Percentiles rank a stretch among this genome's conserved stretches.
These are phyloP conservation scores for Varroa destructor DNA, from an alignment of 1,140 invertebrate genomes.

Conservation along the genomic window DNA sequence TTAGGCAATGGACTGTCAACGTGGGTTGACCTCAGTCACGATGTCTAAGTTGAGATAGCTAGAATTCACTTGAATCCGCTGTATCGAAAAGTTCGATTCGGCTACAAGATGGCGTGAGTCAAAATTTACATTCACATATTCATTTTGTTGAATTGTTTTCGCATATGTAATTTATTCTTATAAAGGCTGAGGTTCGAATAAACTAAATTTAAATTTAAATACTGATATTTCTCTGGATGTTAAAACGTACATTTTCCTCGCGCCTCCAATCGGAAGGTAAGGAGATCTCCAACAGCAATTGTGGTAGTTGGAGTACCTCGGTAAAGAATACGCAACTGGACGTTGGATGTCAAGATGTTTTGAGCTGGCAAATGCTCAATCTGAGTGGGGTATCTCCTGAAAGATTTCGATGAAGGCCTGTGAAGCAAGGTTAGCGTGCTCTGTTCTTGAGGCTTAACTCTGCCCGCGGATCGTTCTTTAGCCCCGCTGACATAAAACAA, in stretches of 20 bases:
- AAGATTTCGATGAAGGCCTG: constrained; percentile 46
- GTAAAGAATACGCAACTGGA: constrained; percentile 67
- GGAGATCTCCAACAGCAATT: constrained; percentile 79
- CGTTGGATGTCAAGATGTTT: constrained; percentile 71
- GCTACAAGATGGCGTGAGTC: too few relatives aligned
- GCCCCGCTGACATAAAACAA: constrained; percentile 34
- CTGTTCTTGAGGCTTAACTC: constrained; percentile 31
- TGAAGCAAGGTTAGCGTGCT: constrained; percentile 26
- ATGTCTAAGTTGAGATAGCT: too few relatives aligned
- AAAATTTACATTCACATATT: too few relatives aligned
- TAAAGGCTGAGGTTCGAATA: too few relatives aligned
- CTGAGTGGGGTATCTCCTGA: constrained; percentile 64
- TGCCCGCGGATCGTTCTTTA: constrained; percentile 34
- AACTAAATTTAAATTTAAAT: too few relatives aligned
- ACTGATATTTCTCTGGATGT: too few relatives aligned
- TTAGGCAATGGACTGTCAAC: too few relatives aligned
- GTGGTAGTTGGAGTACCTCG: constrained; percentile 78
- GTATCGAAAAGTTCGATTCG: too few relatives aligned
- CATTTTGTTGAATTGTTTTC: too few relatives aligned
- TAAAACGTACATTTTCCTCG: constrained; percentile 73
- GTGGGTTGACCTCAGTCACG: too few relatives aligned
- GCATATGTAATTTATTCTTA: too few relatives aligned
- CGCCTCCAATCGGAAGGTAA: constrained; percentile 74
- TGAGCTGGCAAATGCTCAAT: constrained; percentile 79
- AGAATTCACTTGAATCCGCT: too few relatives aligned